Conservation (phyloP, 2,888 invertebrate species). For the Pseudococcus longispinus region DNA sequence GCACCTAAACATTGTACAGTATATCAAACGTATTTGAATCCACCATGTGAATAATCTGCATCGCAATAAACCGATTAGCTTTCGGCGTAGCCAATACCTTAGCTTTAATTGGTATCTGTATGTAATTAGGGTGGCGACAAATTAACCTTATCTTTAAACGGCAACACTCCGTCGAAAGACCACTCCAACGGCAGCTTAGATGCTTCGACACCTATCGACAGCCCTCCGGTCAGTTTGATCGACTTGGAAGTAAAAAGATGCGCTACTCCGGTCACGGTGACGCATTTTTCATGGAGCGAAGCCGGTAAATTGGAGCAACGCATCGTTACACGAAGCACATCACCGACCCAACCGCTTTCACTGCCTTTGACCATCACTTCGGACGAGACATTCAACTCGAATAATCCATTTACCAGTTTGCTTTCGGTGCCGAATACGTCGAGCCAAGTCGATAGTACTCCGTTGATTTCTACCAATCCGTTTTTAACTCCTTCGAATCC, state of each 20-base stretch:
- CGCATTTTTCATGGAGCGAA: constrained; percentile 66
- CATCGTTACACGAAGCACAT: constrained; percentile 59
- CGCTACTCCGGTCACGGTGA: constrained; percentile 70
- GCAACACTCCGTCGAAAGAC: constrained; percentile 58
- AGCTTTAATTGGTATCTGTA: constrained; percentile 55
- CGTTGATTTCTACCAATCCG: constrained; percentile 59
- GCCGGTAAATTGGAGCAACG: constrained; percentile 66
- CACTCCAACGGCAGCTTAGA: constrained; percentile 58
- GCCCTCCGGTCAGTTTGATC: constrained; percentile 30
- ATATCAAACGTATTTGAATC: neutral
- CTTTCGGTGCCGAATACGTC: constrained; percentile 56
- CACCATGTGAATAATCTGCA: neutral
- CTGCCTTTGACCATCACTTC: constrained; percentile 57
- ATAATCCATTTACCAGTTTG: constrained; percentile 60
- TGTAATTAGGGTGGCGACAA: constrained; percentile 63
- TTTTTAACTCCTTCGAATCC: constrained; percentile 64
- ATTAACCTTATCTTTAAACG: constrained; percentile 61
- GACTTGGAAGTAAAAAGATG: constrained; percentile 62
- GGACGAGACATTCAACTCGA: constrained; percentile 61
- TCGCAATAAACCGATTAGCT: neutral
- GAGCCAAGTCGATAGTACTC: constrained; percentile 51
- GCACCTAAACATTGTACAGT: neutral
- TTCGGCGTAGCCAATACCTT: neutral
- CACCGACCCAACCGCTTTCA: constrained; percentile 59
- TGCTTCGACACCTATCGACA: constrained; percentile 50